Base-by-base conservation (phyloP, 2,888 invertebrate genomes). In the Nephrotoma appendiculata region DNA sequence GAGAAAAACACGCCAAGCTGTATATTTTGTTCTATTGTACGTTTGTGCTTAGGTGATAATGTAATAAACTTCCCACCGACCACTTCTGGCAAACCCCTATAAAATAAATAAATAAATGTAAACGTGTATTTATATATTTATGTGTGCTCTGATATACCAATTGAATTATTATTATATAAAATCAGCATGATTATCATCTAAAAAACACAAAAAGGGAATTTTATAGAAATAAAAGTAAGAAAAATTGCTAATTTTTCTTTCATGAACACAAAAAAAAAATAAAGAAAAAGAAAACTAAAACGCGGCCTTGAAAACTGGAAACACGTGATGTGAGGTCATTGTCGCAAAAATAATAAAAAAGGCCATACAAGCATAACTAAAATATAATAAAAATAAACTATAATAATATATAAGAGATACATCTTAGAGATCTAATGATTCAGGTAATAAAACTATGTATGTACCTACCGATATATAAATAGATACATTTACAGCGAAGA, bases 321-420 rank as follows among this genome's bases (percentile, higher is more conserved):
- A 84, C 84, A 84, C 84, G 84, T 84, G 84, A 84, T 84, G 84
- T 42, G 84, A 84, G 84, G 84, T 84, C 84, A 84, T 84, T 84
- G 84, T 84, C 84, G 84, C 15, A 42, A 43, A 42, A 43, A 41
- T 84, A 84, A 84, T n/a, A 41, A 84, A 84, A 83, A 4, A 84
- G 43, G 15, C 84, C 84, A 84, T 84, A 42, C 42, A 71, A 71
- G 31, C 71, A 71, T 31, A 71, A 71, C 71, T 31, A 71, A 71
- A 71, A 71, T 19, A 71, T 5, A 71, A 9, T 31, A 9, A 71
- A 31, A 31, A 71, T 71, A 71, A 9, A 15, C 6, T 52, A 71
- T 71, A 31, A 71, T 9, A 71, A 7, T 5, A 71, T 31, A 31
- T 31, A 31, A 71, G 71, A 19, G 71, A 71, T 71, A 71, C 71